Evolutionary conservation across 2,888 invertebrate genomes (phyloP).

Genomic region (Heliconius cydno): DNA sequence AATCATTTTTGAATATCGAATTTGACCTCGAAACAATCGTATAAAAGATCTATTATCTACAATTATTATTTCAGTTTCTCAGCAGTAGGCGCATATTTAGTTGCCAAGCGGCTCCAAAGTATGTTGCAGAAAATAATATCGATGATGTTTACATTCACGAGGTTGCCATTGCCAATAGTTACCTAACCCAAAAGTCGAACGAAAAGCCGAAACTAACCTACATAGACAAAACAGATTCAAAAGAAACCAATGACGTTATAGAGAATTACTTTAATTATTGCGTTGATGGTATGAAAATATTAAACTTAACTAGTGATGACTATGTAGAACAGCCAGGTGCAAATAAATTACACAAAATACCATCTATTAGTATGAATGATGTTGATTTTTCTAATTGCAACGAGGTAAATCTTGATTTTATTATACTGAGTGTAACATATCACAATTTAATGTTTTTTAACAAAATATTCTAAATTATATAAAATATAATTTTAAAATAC

Average conservation of each 20-base stretch:
- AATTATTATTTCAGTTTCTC: conserved; percentile 64
- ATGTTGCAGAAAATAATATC: conserved; percentile 59
- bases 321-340: conserved; percentile 67
- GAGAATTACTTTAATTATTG: conserved; percentile 51
- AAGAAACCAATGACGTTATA: conserved; percentile 44
- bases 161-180: conserved; percentile 50
- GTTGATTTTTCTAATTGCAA: conserved; percentile 70
- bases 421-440: neutral
- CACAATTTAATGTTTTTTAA: neutral
- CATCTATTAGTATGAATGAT: conserved; percentile 64
- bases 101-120: conserved; percentile 66
- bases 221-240: conserved; percentile 50
- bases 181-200: conserved; percentile 42
- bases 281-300: conserved; percentile 58
- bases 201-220: conserved; percentile 46
- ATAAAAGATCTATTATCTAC: conserved; percentile 45
- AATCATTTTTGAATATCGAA: conserved; percentile 39
- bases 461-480: too few species aligned
- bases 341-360: conserved; percentile 56
- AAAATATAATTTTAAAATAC: neutral
- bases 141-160: conserved; percentile 65
- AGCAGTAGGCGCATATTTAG: conserved; percentile 73
- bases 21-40: conserved; percentile 67
- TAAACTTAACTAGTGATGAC: conserved; percentile 70
- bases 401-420: conserved; percentile 59